phyloP scores from a whole-genome alignment of 2,113 vertebrate genomes.

The Channa maculata region DNA sequence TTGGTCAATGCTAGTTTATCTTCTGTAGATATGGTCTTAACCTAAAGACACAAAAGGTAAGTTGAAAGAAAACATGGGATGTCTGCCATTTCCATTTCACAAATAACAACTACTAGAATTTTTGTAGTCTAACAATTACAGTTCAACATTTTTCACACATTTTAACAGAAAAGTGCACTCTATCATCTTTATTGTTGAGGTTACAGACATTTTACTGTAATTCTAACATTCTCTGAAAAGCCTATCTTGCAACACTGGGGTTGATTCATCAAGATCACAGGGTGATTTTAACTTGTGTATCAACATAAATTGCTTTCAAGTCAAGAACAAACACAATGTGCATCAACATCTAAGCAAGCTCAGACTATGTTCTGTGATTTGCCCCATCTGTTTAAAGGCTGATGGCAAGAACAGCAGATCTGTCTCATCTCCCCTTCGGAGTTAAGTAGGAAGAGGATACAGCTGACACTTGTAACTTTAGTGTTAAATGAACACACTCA shows the following conservation, averaged over 20 bases:
- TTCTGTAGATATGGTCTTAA: no score
- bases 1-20: no score
- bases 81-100: no score
- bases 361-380: slow-evolving; percentile 50
- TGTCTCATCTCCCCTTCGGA: slow-evolving; percentile 17
- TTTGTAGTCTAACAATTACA: no score
- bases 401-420: slow-evolving; percentile 40
- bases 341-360: slow-evolving; percentile 32
- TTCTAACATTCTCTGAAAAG: slow-evolving; percentile 7
- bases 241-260: not conserved
- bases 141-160: no score
- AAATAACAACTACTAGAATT: no score
- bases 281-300: slow-evolving; percentile 30
- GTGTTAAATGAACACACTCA: slow-evolving; percentile 73
- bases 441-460: slow-evolving; percentile 48
- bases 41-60: no score
- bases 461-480: slow-evolving; percentile 65
- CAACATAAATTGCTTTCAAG: slow-evolving; percentile 35
- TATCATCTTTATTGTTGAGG: no score
- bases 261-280: slow-evolving; percentile 29
- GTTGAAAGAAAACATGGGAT: no score
- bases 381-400: slow-evolving; percentile 45
- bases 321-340: slow-evolving; percentile 36
- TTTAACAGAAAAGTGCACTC: no score
- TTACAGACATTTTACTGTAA: not conserved